Conservation (phyloP, 2,113 vertebrate genomes). For the Scopus umbretta region DNA sequence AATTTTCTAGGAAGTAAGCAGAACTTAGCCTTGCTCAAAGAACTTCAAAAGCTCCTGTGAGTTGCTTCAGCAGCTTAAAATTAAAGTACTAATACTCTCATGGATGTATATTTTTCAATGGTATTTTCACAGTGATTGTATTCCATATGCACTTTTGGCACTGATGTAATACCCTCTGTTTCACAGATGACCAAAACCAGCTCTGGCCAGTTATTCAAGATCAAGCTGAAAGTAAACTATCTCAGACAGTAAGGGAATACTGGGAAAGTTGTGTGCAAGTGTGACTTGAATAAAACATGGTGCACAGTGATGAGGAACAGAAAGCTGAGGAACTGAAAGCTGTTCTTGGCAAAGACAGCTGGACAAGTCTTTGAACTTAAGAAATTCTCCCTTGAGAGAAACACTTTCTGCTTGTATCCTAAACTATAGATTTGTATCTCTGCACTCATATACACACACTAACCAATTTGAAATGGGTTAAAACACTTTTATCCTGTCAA, state of each 20-base stretch:
- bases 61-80: background rate
- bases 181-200: background rate
- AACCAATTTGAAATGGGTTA: background rate
- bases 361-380: background rate
- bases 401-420: background rate
- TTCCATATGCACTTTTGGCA: background rate
- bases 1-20: background rate
- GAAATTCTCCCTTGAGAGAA: background rate
- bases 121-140: background rate
- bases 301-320: background rate
- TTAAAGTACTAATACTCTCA: background rate
- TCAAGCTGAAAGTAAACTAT: constrained; percentile 21
- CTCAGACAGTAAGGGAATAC: background rate
- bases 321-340: background rate
- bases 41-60: background rate
- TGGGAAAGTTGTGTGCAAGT: background rate
- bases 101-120: background rate
- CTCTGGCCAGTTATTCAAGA: background rate
- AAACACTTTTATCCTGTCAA: background rate
- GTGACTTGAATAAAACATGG: constrained; percentile 12
- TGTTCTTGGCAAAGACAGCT: background rate
- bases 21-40: background rate
- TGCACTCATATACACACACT: background rate
- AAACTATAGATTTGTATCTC: background rate
- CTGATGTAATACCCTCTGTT: background rate